phyloP scores from a whole-genome alignment of 2,888 invertebrate species.

The Baccha elongata region DNA sequence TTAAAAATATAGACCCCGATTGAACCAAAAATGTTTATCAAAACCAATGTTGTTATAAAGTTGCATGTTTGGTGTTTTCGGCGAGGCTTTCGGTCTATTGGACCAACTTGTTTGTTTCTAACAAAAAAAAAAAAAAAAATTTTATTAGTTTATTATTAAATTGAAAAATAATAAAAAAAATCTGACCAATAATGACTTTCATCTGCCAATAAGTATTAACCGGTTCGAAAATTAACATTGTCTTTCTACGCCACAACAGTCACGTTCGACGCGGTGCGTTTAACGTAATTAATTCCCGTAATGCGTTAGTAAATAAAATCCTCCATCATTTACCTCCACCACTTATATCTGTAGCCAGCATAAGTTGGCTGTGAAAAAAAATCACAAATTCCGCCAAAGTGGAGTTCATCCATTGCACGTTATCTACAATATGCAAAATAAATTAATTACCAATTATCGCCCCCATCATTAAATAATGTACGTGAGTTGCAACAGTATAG shows the following conservation, averaged over 20 bases:
- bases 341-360: constrained; percentile 27
- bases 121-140: too few relatives aligned
- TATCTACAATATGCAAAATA: constrained; percentile 79
- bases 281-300: constrained; percentile 73
- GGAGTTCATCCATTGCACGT: constrained; percentile 72
- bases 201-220: constrained; percentile 70
- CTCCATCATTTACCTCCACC: constrained; percentile 34
- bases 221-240: constrained; percentile 61
- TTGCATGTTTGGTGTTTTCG: too few relatives aligned
- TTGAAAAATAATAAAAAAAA: constrained; percentile 40
- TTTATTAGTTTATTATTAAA: too few relatives aligned
- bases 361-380: constrained; percentile 28
- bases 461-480: constrained; percentile 76
- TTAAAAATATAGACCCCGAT: too few relatives aligned
- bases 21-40: too few relatives aligned
- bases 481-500: constrained; percentile 66
- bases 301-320: constrained; percentile 71
- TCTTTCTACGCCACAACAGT: constrained; percentile 57
- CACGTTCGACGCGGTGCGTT: constrained; percentile 60
- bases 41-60: too few relatives aligned
- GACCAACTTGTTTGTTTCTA: too few relatives aligned
- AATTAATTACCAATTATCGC: constrained; percentile 82
- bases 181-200: constrained; percentile 63
- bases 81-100: too few relatives aligned
- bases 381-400: constrained; percentile 57